phyloP scores from a whole-genome alignment of 2,888 invertebrate genomes.

The Omphaloscelis lunosa region DNA sequence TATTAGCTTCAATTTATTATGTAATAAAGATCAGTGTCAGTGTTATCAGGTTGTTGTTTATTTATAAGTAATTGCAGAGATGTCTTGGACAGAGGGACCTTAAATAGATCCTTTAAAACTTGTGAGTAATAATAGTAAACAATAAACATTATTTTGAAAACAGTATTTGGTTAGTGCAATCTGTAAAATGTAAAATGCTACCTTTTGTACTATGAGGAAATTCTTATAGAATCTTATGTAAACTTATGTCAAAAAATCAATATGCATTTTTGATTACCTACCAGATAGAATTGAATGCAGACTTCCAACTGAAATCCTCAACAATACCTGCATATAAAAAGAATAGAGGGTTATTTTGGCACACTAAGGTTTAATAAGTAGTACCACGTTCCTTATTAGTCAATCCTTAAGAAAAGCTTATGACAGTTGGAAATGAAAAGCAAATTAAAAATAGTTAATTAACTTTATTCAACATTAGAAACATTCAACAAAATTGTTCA shows the following conservation, averaged over 20 bases:
- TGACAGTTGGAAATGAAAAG: not conserved
- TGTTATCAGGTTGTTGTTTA: conserved; percentile 59
- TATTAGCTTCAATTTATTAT: conserved; percentile 78
- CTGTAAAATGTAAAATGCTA: not conserved
- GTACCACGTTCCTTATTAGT: not conserved
- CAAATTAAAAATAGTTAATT: conserved; percentile 23
- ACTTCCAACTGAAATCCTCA: not conserved
- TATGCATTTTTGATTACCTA: not conserved
- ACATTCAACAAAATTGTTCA: conserved; percentile 35
- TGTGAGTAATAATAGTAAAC: not conserved
- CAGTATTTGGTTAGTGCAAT: not conserved
- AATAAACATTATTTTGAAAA: not conserved
- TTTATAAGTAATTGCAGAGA: not conserved
- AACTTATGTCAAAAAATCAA: not conserved
- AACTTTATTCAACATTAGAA: conserved; percentile 46
- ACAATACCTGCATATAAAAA: not conserved
- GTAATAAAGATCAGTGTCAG: conserved; percentile 82
- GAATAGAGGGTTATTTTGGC: not conserved
- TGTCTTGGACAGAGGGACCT: not conserved
- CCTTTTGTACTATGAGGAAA: not conserved
- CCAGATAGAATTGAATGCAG: not conserved
- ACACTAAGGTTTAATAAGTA: not conserved
- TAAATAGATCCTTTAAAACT: not conserved
- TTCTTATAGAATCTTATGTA: not conserved
- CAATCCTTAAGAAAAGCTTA: not conserved